Percentiles rank a stretch among this genome's conserved stretches.
These are phyloP conservation scores for Lycaena phlaeas DNA, from an alignment of 2,888 invertebrate species.

Conservation along the genomic window DNA sequence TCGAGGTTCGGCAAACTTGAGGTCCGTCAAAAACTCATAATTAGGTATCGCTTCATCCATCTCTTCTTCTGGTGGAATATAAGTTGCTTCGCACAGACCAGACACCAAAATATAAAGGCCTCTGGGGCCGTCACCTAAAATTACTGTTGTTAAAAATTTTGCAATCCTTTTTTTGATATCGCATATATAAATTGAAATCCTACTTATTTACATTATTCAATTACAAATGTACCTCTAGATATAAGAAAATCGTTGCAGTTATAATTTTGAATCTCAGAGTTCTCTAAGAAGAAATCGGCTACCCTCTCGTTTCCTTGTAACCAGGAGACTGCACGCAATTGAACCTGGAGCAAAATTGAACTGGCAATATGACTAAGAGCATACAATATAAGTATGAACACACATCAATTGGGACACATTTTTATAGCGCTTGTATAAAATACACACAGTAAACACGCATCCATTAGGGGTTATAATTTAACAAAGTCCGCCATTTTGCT, in stretches of 20 bases:
- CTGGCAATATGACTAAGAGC: not conserved
- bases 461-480: too few relatives aligned
- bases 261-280: slow-evolving; percentile 51
- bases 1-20: slow-evolving; percentile 55
- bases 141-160: too few relatives aligned
- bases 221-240: slow-evolving; percentile 50
- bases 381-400: too few relatives aligned
- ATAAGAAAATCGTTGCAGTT: slow-evolving; percentile 52
- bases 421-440: too few relatives aligned
- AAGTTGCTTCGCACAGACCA: slow-evolving; percentile 52
- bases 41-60: slow-evolving; percentile 67
- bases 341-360: slow-evolving; percentile 35
- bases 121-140: slow-evolving; percentile 50
- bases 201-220: not conserved
- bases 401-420: too few relatives aligned
- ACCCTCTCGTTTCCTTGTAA: slow-evolving; percentile 56
- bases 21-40: slow-evolving; percentile 63
- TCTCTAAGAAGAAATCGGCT: slow-evolving; percentile 55
- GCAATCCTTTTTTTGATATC: too few relatives aligned
- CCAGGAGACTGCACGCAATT: slow-evolving; percentile 57
- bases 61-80: slow-evolving; percentile 47
- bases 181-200: too few relatives aligned
- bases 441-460: too few relatives aligned
- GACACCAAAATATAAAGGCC: slow-evolving; percentile 55
- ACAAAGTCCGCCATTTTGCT: too few relatives aligned